A percentile compares a stretch with the other conserved stretches of the same genome.
Conservation (phyloP, 2,113 vertebrate genomes). For the Triplophysa siluroides region DNA sequence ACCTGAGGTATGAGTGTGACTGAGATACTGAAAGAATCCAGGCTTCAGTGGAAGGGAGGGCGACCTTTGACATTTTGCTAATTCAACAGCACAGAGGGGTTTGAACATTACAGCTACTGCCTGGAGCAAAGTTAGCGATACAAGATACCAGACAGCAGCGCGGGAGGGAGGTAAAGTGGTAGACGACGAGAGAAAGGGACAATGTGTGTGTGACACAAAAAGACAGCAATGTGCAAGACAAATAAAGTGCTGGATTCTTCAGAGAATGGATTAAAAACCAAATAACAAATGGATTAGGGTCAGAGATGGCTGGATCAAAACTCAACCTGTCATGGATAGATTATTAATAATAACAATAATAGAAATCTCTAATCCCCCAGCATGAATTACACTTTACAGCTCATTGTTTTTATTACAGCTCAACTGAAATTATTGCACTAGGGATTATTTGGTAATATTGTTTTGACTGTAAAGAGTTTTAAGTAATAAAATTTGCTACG, state of each 20-base stretch:
- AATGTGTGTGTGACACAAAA: not conserved
- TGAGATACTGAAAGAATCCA: constrained; percentile 15
- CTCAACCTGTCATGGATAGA: constrained; percentile 26
- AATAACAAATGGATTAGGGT: constrained; percentile 36
- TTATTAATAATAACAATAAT: constrained; percentile 33
- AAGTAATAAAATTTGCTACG: not conserved
- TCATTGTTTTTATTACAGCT: constrained; percentile 40
- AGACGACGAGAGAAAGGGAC: constrained; percentile 1
- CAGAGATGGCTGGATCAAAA: constrained; percentile 28
- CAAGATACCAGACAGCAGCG: constrained; percentile 28
- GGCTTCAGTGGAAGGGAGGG: not conserved
- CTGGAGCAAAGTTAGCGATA: constrained; percentile 23
- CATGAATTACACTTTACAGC: constrained; percentile 11
- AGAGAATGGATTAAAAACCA: constrained; percentile 1
- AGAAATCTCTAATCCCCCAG: constrained; percentile 10
- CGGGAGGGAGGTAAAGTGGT: constrained; percentile 16
- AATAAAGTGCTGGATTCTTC: not conserved
- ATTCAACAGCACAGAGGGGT: constrained; percentile 37
- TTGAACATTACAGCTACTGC: constrained; percentile 32
- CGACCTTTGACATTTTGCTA: constrained; percentile 48
- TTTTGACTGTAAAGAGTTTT: constrained; percentile 2
- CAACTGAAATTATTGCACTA: constrained; percentile 23
- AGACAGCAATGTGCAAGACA: not conserved
- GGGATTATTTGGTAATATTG: constrained; percentile 26
- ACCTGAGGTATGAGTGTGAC: constrained; percentile 29